Conservation (phyloP, 1,140 invertebrate genomes). For the Apis florea region DNA sequence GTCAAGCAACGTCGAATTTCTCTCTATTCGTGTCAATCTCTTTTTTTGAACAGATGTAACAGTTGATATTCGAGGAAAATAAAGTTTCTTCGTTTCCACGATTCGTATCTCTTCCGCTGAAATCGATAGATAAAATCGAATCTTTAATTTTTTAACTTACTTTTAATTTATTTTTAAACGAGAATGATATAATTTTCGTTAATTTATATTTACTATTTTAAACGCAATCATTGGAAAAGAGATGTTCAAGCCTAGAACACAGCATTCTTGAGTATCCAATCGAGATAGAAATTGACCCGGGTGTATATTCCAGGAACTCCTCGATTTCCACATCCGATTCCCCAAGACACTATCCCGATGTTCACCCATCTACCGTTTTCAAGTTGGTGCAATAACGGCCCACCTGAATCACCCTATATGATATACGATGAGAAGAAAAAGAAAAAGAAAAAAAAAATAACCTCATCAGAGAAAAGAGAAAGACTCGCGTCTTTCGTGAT, state of each 20-base stretch:
- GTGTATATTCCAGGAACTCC: slow-evolving; percentile 87
- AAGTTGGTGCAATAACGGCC: slow-evolving; percentile 87
- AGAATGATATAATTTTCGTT: too few relatives aligned
- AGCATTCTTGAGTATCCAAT: slow-evolving; percentile 87
- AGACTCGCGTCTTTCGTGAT: too few relatives aligned
- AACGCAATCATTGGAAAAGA: too few relatives aligned
- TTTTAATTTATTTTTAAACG: too few relatives aligned
- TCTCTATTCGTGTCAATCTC: slow-evolving; percentile 68
- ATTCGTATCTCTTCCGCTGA: background rate
- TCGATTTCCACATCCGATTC: slow-evolving; percentile 85
- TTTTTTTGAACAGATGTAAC: slow-evolving; percentile 67
- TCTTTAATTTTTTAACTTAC: too few relatives aligned
- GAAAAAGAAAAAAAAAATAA: too few relatives aligned
- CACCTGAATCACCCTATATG: slow-evolving; percentile 90
- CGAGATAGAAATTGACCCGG: slow-evolving; percentile 85
- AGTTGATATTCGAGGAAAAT: slow-evolving; percentile 69
- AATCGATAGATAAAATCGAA: too few relatives aligned
- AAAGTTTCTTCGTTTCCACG: slow-evolving; percentile 73
- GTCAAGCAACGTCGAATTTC: slow-evolving; percentile 47
- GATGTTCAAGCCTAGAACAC: slow-evolving; percentile 74
- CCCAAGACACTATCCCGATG: slow-evolving; percentile 92
- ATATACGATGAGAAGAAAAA: too few relatives aligned
- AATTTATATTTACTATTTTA: too few relatives aligned
- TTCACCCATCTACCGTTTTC: slow-evolving; percentile 87
- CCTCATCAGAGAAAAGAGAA: too few relatives aligned